These are phyloP conservation scores for Epizoanthus rinbou DNA, from an alignment of 92 coral and sea anemone genomes.

Conservation along the genomic window DNA sequence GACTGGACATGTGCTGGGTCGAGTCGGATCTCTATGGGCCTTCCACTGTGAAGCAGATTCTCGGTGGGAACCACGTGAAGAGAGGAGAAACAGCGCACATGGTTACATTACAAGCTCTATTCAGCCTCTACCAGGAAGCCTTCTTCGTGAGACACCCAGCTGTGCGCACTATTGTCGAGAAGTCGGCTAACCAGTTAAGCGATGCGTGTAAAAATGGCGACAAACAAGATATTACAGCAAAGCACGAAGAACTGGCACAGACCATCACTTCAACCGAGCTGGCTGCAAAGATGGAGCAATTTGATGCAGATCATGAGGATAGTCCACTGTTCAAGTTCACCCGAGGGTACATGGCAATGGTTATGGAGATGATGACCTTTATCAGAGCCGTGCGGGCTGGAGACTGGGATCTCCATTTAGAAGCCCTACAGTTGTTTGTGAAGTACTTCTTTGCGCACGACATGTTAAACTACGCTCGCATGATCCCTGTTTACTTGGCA, in stretches of 20 bases:
- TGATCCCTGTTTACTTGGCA: too few species aligned
- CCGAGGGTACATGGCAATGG: constrained; percentile 66
- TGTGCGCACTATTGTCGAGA: constrained; percentile 6
- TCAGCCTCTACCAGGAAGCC: constrained; percentile 60
- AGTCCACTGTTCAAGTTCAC: constrained; percentile 59
- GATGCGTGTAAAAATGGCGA: constrained; percentile 49
- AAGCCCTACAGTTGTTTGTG: constrained; percentile 55
- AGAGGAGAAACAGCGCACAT: constrained; percentile 56
- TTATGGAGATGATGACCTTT: constrained; percentile 54
- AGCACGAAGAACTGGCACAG: constrained; percentile 42
- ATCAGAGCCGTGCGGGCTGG: constrained; percentile 38
- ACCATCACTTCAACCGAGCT: constrained; percentile 49
- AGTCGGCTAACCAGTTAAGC: constrained; percentile 43
- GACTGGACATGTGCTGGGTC: constrained; percentile 63
- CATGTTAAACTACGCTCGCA: neutral
- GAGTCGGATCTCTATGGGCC: constrained; percentile 66
- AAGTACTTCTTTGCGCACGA: constrained; percentile 74
- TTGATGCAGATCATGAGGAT: constrained; percentile 52
- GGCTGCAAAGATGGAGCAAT: constrained; percentile 58
- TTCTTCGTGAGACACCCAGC: constrained; percentile 43
- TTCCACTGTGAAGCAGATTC: constrained; percentile 62
- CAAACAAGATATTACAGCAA: constrained; percentile 38
- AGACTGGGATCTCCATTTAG: constrained; percentile 71
- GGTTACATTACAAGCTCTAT: constrained; percentile 59
- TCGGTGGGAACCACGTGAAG: constrained; percentile 63